Evolutionary conservation across 2,797 vertebrate genomes (phyloP).

Genomic region (Eremophila alpestris): DNA sequence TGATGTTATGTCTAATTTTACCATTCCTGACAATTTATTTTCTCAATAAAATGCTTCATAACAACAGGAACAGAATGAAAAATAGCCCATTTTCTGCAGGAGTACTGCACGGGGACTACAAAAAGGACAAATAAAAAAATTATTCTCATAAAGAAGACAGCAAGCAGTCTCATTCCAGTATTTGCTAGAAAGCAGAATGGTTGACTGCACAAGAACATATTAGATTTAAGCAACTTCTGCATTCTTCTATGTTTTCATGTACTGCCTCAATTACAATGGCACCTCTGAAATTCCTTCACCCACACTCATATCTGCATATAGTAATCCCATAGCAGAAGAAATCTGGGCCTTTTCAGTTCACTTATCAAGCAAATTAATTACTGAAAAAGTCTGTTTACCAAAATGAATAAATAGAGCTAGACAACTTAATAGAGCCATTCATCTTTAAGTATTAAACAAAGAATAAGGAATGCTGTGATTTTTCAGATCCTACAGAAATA

Average conservation of each 20-base stretch:
- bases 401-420: neutral
- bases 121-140: neutral
- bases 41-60: neutral
- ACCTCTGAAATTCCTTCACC: neutral
- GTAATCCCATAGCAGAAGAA: neutral
- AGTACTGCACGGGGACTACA: neutral
- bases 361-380: neutral
- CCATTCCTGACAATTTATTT: constrained; percentile 12
- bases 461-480: neutral
- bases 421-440: neutral
- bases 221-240: neutral
- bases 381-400: neutral
- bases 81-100: neutral
- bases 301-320: neutral
- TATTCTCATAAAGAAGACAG: neutral
- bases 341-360: neutral
- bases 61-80: neutral
- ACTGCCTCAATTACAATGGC: neutral
- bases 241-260: neutral
- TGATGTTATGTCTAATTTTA: constrained; percentile 6
- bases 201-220: neutral
- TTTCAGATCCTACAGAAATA: neutral
- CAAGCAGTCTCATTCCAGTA: neutral
- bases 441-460: neutral
- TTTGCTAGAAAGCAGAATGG: neutral